Base-by-base conservation (phyloP, 2,797 vertebrate genomes). In the Sebastes glaucus region DNA sequence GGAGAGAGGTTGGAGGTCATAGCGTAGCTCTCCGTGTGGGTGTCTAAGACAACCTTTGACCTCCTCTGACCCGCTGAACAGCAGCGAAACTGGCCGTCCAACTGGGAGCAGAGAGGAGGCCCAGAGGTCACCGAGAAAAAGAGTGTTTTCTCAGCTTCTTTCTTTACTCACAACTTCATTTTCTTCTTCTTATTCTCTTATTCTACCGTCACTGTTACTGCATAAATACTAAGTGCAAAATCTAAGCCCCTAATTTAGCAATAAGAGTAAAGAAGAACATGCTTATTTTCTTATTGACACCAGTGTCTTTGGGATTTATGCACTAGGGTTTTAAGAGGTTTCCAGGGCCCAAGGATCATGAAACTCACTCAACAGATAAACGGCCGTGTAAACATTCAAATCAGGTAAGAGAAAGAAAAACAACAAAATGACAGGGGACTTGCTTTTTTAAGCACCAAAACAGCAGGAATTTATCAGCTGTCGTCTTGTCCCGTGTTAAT, bases 321-420 rank as follows among this genome's bases (percentile, higher is more conserved):
- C 46, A 30, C 23, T 56, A 5, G 14, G 32, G 38, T 74, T 86
- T 90, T 83, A 84, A 77, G 71, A 79, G 74, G 69, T 87, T 87
- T 87, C 87, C 71, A 84, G 9, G 57, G 49, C 74, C 81, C 81
- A 82, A 30, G 57, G 82, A 84, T 85, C 82, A 55, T 90, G 82
- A 92, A 87, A 91, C 71, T 87, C 86, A 87, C 80, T 88, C 86
- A 90, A 60, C 86, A 90, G 81, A 92, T 64, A 87, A 88, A 90
- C n/a, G 71, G 61, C 80, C 30, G 13, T 28, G 86, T 73, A 90
- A 90, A 87, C 81, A 85, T 86, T 89, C 63, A 80, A 88, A 86
- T 87, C 70, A 76, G 82, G 74, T 25, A 62, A 57, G 23, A 80
- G 79, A 70, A 84, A 84, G 57, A 22, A 89, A 91, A 91, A 87